A percentile compares a stretch with the other conserved stretches of the same genome.
These are phyloP conservation scores for Tupaia tana DNA, from an alignment of 2,113 vertebrate species.

Conservation along the genomic window DNA sequence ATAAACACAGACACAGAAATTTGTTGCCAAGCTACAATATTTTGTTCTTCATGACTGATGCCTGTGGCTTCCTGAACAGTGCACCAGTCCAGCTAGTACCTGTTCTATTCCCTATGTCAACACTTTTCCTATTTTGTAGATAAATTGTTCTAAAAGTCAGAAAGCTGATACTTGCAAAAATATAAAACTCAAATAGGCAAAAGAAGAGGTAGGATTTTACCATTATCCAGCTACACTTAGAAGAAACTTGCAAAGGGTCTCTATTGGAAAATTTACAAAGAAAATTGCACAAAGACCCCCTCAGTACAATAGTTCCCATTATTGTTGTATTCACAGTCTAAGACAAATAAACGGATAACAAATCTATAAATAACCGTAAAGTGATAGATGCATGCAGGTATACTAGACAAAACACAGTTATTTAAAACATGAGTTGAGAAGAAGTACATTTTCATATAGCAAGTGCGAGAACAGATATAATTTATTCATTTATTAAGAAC, in stretches of 20 bases:
- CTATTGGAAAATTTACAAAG: neutral
- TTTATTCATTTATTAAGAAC: conserved; percentile 8
- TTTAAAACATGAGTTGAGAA: neutral
- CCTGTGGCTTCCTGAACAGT: neutral
- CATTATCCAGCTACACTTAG: neutral
- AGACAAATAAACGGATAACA: neutral
- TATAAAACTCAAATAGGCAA: conserved; percentile 18
- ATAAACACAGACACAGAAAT: neutral
- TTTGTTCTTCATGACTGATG: conserved; percentile 33
- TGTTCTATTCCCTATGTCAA: neutral
- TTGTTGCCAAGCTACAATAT: neutral
- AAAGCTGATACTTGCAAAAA: conserved; percentile 8
- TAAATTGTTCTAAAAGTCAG: conserved; percentile 34
- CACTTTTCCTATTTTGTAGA: conserved; percentile 21
- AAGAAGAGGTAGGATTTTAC: neutral
- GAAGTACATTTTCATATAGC: neutral
- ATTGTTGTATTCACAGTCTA: neutral
- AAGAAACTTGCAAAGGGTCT: conserved; percentile 10
- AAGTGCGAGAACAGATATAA: neutral
- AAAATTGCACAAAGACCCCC: neutral
- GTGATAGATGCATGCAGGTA: neutral
- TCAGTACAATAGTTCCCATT: neutral
- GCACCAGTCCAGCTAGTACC: neutral
- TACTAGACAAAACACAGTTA: neutral
- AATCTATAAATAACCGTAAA: neutral